phyloP scores from a whole-genome alignment of 2,797 vertebrate species.

The Podarcis siculus region DNA sequence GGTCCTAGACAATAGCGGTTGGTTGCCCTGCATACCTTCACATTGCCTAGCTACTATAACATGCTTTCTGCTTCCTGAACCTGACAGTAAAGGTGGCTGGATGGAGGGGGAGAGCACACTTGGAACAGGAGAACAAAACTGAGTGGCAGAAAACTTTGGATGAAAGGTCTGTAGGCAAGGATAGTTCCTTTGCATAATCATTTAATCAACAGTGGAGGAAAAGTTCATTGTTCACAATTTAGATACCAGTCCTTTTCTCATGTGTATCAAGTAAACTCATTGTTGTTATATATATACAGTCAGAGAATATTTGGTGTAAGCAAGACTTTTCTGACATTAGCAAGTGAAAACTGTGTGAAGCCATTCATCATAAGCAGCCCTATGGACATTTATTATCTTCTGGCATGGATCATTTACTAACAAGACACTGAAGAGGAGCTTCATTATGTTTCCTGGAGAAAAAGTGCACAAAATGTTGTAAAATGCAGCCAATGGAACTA shows the following conservation, averaged over 20 bases:
- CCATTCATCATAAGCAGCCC: background rate
- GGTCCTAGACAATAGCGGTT: background rate
- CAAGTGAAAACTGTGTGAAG: background rate
- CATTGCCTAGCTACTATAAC: background rate
- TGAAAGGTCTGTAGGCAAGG: no score
- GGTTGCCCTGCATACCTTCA: background rate
- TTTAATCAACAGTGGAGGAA: background rate
- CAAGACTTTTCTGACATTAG: background rate
- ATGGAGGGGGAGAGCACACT: background rate
- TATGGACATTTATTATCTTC: background rate
- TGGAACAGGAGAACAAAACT: background rate
- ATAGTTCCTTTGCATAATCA: background rate
- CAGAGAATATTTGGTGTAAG: background rate
- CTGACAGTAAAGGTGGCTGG: background rate
- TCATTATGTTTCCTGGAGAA: background rate
- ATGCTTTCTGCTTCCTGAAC: background rate
- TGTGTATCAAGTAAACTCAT: no score
- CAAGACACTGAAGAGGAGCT: background rate
- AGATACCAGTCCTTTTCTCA: no score
- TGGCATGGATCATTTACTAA: background rate
- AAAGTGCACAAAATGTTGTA: background rate
- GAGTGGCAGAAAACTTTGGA: no score
- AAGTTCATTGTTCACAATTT: no score
- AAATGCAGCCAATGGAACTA: background rate
- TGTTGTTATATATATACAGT: no score